phyloP scores from a whole-genome alignment of 2,113 vertebrate species.

The Psettodes erumei region DNA sequence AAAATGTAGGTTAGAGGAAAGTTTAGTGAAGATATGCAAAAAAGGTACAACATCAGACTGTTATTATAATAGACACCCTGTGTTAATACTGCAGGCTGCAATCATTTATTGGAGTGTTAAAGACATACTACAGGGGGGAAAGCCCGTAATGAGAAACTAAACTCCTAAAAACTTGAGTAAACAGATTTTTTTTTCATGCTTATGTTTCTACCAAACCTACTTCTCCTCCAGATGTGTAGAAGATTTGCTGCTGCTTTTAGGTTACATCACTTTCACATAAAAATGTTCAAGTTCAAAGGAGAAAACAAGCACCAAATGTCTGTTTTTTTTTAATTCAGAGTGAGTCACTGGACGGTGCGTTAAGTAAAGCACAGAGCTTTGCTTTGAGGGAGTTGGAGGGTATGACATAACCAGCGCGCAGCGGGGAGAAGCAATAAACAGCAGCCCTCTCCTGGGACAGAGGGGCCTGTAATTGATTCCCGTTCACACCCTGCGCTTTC shows the following conservation, averaged over 20 bases:
- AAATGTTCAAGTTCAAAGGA: neutral
- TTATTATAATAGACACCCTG: neutral
- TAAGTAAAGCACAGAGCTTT: constrained; percentile 58
- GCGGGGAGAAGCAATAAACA: constrained; percentile 72
- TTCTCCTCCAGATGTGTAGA: constrained; percentile 3
- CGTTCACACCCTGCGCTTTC: constrained; percentile 45
- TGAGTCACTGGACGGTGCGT: constrained; percentile 36
- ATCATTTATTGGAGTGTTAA: neutral
- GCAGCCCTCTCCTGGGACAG: constrained; percentile 69
- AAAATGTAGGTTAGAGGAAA: neutral
- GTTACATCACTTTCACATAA: constrained; percentile 2
- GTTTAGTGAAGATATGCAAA: neutral
- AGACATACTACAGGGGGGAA: neutral
- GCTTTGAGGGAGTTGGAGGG: constrained; percentile 60
- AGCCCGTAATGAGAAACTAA: neutral
- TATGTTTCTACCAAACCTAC: neutral
- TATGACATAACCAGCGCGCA: constrained; percentile 78
- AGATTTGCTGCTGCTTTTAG: neutral
- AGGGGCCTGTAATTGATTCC: constrained; percentile 71
- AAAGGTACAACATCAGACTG: neutral
- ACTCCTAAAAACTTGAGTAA: neutral
- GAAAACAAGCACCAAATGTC: constrained; percentile 2
- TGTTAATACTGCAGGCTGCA: neutral
- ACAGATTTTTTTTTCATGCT: neutral
- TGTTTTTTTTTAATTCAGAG: constrained; percentile 27